These are phyloP conservation scores for Diadromus collaris DNA, from an alignment of 2,888 invertebrate genomes.

Conservation along the genomic window DNA sequence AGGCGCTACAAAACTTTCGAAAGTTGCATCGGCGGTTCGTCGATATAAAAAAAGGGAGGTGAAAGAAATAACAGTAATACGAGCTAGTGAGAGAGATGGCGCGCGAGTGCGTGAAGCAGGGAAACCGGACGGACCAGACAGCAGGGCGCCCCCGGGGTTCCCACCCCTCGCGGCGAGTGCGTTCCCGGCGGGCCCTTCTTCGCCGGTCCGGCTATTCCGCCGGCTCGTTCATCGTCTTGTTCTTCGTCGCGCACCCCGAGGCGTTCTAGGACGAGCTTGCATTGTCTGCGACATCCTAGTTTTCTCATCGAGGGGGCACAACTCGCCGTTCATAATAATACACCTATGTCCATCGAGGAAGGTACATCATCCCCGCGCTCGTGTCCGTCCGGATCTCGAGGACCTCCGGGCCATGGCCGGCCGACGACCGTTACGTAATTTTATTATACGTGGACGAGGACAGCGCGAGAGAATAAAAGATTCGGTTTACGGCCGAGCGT, in stretches of 20 bases:
- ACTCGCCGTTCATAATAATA: background rate
- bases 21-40: conserved; percentile 40
- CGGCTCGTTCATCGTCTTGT: conserved; percentile 29
- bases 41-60: conserved; percentile 31
- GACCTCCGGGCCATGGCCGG: conserved; percentile 39
- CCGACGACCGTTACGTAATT: conserved; percentile 48
- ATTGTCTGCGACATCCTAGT: conserved; percentile 55
- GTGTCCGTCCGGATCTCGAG: conserved; percentile 38
- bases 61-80: background rate
- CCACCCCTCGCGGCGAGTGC: conserved; percentile 67
- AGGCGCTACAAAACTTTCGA: background rate
- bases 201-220: conserved; percentile 52
- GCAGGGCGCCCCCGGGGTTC: conserved; percentile 75
- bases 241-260: conserved; percentile 42
- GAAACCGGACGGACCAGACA: conserved; percentile 77
- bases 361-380: conserved; percentile 16
- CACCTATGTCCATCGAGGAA: conserved; percentile 29
- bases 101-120: conserved; percentile 61
- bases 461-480: conserved; percentile 38
- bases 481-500: conserved; percentile 21
- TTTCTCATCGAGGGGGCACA: conserved; percentile 48
- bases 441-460: conserved; percentile 40
- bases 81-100: conserved; percentile 52
- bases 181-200: conserved; percentile 54
- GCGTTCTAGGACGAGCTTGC: conserved; percentile 22